Conservation (phyloP, 2,797 vertebrate genomes). For the Acanthornis magna region DNA sequence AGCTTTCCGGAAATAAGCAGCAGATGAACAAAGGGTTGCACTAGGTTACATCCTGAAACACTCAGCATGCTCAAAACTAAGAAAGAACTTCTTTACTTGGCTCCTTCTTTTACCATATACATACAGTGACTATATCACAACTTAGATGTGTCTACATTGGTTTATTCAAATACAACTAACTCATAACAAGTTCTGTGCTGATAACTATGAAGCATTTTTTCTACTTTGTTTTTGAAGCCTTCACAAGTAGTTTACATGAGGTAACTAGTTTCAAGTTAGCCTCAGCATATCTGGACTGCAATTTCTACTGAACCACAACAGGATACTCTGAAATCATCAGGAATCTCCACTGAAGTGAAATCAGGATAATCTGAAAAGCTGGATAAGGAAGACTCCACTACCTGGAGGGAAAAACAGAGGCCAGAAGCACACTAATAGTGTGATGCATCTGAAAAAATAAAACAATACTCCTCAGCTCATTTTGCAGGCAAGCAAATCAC, state of each 20-base stretch:
- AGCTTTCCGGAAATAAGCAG: constrained; percentile 32
- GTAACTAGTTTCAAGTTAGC: neutral
- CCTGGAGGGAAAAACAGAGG: neutral
- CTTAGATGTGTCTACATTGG: neutral
- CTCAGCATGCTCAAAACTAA: neutral
- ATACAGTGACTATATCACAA: neutral
- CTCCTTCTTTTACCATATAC: neutral
- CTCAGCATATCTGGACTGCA: neutral
- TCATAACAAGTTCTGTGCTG: neutral
- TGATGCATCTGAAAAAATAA: neutral
- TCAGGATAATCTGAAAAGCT: neutral
- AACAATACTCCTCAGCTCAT: neutral
- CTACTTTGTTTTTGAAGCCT: neutral
- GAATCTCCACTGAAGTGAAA: neutral
- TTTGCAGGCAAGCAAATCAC: neutral
- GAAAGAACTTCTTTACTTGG: neutral
- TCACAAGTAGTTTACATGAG: neutral
- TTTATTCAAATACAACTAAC: neutral
- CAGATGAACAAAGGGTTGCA: neutral
- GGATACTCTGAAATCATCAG: neutral
- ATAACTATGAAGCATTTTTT: neutral
- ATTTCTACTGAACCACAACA: neutral
- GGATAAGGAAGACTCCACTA: neutral
- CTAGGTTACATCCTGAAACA: neutral
- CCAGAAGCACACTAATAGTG: neutral